Base-by-base conservation (phyloP, 2,113 vertebrate species). In the Pelodiscus sinensis region DNA sequence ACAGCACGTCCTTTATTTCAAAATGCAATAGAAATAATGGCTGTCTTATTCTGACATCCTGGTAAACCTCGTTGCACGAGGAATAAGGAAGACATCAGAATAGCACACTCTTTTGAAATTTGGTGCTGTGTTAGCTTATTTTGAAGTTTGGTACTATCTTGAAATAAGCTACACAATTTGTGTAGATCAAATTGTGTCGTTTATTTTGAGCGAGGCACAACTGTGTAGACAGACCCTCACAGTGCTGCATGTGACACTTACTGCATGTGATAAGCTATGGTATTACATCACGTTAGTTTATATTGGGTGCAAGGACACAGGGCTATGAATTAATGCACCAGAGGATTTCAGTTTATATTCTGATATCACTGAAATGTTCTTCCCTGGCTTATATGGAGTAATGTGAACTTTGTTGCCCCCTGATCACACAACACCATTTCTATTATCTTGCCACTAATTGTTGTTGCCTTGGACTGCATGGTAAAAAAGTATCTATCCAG, bases 401-500 rank as follows among this genome's bases (percentile, higher is more conserved):
- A 91, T 1, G 85, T 60, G 93, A 92, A 73, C 29, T 96, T 93
- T 94, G 82, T 19, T 90, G 89, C 81, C 50, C n/a, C 77, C 44
- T 22, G 90, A 71, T 95, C 54, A 89, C 4, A 9, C 3, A 79
- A 83, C 15, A 8, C 95, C 79, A 57, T 96, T 97, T 94, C 95
- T 94, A 97, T 92, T 94, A 91, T 97, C 92, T 71, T 94, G 94
- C 97, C 96, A 97, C 98, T 97, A 97, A 79, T 87, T 93, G 88
- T 93, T 97, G 96, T 94, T 92, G 52, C 86, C 84, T 85, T 90
- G 82, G 82, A 55, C 54, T 90, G 96, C 93, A 96, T 96, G 97
- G 95, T 96, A 91, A 97, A 71, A 56, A 97, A 95, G 95, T 93
- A 96, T 97, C 96, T 24, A 88, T 97, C 98, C 95, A 97, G 98